Evolutionary conservation across 2,888 invertebrate genomes (phyloP).

Genomic region (Drosophila incognita): DNA sequence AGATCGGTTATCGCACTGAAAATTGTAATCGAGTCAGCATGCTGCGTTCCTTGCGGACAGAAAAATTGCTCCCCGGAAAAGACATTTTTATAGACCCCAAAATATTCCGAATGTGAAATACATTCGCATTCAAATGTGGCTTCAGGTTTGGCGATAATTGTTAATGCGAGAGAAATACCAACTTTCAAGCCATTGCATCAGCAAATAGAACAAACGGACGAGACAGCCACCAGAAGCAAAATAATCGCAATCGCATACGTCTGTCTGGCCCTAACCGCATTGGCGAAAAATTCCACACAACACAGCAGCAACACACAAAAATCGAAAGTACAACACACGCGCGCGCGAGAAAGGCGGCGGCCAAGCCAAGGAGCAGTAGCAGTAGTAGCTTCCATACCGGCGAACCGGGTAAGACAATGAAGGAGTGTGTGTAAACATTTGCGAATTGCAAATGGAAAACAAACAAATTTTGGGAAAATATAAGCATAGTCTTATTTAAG

Average conservation of each 20-base stretch:
- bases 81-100: constrained; percentile 26
- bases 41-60: constrained; percentile 55
- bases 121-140: constrained; percentile 30
- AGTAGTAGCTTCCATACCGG: constrained; percentile 29
- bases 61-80: constrained; percentile 49
- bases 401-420: constrained; percentile 43
- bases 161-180: constrained; percentile 27
- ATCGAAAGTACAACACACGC: constrained; percentile 49
- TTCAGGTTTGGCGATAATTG: constrained; percentile 22
- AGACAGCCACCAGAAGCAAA: constrained; percentile 11
- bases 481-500: neutral
- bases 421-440: constrained; percentile 32
- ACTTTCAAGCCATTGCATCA: constrained; percentile 7
- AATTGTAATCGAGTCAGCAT: constrained; percentile 48
- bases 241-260: constrained; percentile 43
- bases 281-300: constrained; percentile 64
- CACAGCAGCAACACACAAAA: constrained; percentile 41
- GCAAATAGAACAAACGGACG: constrained; percentile 5
- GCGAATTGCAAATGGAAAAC: constrained; percentile 5
- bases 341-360: constrained; percentile 31
- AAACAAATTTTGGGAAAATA: neutral
- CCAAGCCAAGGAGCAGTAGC: constrained; percentile 17
- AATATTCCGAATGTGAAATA: constrained; percentile 52
- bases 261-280: constrained; percentile 62
- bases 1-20: constrained; percentile 28